Evolutionary conservation across 1,140 invertebrate genomes (phyloP).

Genomic region (Phymorhynchus buccinoides): DNA sequence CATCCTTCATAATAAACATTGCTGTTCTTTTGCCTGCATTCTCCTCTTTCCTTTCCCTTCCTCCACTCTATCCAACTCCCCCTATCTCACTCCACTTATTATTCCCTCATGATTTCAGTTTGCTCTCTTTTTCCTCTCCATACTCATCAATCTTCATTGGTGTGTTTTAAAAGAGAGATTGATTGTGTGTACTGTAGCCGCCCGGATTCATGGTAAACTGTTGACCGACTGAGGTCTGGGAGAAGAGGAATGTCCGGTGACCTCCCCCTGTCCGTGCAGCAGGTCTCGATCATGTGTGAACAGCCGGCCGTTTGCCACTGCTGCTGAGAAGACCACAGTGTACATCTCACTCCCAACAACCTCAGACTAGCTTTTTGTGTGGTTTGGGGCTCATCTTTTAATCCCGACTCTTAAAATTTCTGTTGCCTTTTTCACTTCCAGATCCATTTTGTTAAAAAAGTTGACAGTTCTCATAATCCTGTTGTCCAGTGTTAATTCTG

Average conservation of each 20-base stretch:
- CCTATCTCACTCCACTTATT: not conserved
- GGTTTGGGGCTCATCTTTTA: too few species aligned
- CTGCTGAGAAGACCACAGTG: not conserved
- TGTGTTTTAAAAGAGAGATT: too few species aligned
- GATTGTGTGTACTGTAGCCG: not conserved
- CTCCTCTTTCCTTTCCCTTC: not conserved
- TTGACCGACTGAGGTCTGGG: not conserved
- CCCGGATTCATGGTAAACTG: slow-evolving; percentile 35
- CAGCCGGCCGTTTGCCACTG: not conserved
- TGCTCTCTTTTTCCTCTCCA: too few species aligned
- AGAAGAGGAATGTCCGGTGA: not conserved
- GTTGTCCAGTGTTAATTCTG: too few species aligned
- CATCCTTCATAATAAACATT: not conserved
- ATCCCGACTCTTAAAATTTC: too few species aligned
- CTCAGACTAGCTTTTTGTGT: too few species aligned
- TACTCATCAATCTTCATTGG: too few species aligned
- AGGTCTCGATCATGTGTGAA: not conserved
- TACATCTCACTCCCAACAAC: not conserved
- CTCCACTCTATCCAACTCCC: not conserved
- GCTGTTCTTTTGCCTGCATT: not conserved
- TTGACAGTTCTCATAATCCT: too few species aligned
- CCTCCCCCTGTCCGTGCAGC: slow-evolving; percentile 11
- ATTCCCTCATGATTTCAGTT: too few species aligned
- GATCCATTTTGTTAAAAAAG: too few species aligned
- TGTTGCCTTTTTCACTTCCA: too few species aligned